Evolutionary conservation across 2,113 vertebrate species (phyloP), one percentile per base, ranked within the genome.

Genomic region (Gallinago media): DNA sequence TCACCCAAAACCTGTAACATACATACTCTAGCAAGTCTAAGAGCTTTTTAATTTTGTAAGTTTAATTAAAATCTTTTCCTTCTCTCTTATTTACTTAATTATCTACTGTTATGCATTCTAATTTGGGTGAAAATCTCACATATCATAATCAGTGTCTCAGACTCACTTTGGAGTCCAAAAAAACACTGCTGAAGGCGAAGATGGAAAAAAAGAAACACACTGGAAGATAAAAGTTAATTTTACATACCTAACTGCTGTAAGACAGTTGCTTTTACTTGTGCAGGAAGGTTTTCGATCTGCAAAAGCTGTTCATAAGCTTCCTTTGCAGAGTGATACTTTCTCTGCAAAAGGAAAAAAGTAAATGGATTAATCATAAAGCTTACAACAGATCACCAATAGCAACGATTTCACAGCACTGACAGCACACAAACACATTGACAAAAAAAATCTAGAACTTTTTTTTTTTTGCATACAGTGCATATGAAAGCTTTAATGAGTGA

Each of bases 181-280:
- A 91, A 85, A 36, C 78, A 94, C 88, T 91, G 89, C 85, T 61
- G 84, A 88, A 94, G 84, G 90, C 15, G 3, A 93, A 77, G 80
- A 73, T 52, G 58, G 44, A 59, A 78, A 88, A 88, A 91, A 89
- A 18, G 8, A 72, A 89, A 95, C 82, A 96, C 72, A 77, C 12
- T 65, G 58, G 23, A 82, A 92, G 87, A 61, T 3, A 49, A 13
- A 86, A 73, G 65, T 94, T 91, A 58, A 58, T 91, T 97, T 93
- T 91, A 98, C 99, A 98, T 98, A 99, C 99, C 99, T 96, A 99
- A 98, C 97, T 99, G 99, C 98, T 99, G 99, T 97, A 99, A 98
- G 89, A 99, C 98, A 94, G 99, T 99, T 93, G 99, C 99, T 98
- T 99, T 99, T 98, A 99, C 99, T 99, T 99, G 99, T 97, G 98